A percentile compares a stretch with the other conserved stretches of the same genome.
Evolutionary conservation across 2,888 invertebrate species (phyloP).

Genomic region (Aleiodes testaceus): DNA sequence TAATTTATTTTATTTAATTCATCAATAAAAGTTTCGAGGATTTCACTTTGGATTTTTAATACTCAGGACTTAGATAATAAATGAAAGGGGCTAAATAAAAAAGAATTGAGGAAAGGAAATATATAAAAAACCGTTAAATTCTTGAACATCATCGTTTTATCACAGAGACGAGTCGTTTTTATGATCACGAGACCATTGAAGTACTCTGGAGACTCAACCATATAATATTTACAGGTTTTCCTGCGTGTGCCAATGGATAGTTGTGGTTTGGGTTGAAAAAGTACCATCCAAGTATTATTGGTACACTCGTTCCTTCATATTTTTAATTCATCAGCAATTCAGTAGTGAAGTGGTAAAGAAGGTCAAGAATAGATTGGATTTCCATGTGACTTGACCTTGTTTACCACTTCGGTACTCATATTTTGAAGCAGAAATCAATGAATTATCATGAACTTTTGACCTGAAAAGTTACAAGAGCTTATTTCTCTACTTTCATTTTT

Average conservation of each 20-base stretch:
- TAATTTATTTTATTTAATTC: background rate
- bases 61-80: background rate
- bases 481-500: slow-evolving; percentile 2
- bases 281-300: slow-evolving; percentile 37
- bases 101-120: background rate
- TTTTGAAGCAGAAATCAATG: too few species aligned
- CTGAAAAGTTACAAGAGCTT: slow-evolving; percentile 17
- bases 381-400: slow-evolving; percentile 37
- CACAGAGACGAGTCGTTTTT: slow-evolving; percentile 55
- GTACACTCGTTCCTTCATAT: slow-evolving; percentile 36
- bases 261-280: slow-evolving; percentile 62
- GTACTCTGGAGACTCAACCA: slow-evolving; percentile 52
- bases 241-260: slow-evolving; percentile 67
- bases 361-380: too few species aligned
- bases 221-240: slow-evolving; percentile 71
- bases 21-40: slow-evolving; percentile 4
- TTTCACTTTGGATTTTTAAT: background rate
- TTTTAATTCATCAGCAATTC: slow-evolving; percentile 57
- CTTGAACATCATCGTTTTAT: slow-evolving; percentile 25
- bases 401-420: background rate
- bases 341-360: too few species aligned
- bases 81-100: background rate
- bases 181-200: slow-evolving; percentile 58
- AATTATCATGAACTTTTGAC: slow-evolving; percentile 3
- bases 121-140: slow-evolving; percentile 21